Evolutionary conservation across 2,113 vertebrate species (phyloP), one percentile per base, ranked within the genome.

Genomic region (Melanotaenia duboulayi): DNA sequence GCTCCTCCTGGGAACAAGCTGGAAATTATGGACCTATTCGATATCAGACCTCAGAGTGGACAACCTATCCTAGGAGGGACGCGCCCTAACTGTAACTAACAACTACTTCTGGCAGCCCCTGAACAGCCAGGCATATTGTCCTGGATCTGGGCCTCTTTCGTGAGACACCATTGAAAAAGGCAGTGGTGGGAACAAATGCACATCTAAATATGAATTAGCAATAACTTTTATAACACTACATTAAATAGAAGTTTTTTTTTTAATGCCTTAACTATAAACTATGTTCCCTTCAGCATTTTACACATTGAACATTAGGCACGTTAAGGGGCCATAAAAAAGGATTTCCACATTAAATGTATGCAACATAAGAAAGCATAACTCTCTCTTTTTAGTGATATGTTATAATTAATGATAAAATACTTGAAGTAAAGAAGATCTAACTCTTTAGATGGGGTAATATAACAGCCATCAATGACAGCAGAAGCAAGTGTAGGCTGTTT

Each of bases 1-100:
- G 19, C 76, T 80, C 72, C 74, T 85, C 81, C 78, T 81, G 87
- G 80, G 87, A 87, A 70, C 49, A 70, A 65, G 73, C 80, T 76
- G 84, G 75, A 86, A 82, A 87, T 78, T 58, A 73, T 76, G 84
- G 87, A 84, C 81, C 83, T 72, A 76, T 80, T 88, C 64, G 71
- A 82, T 82, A 85, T 87, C 82, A 84, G 78, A 87, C 66, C 85
- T 81, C 74, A 17, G 81, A 83, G 75, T 79, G 83, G 83, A 87
- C 78, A 52, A 87, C 83, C 80, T 76, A 66, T 87, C 85, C 80
- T 56, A 76, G 84, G 85, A 77, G 83, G 85, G 89, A 88, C 81
- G 81, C 82, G 60, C 85, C 91, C 85, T 82, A 48, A 80, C 82
- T 86, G 85, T 81, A 87, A 87, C 84, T 83, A 87, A 85, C 80